phyloP scores from a whole-genome alignment of 2,888 invertebrate species.

The Dendrolimus pini region DNA sequence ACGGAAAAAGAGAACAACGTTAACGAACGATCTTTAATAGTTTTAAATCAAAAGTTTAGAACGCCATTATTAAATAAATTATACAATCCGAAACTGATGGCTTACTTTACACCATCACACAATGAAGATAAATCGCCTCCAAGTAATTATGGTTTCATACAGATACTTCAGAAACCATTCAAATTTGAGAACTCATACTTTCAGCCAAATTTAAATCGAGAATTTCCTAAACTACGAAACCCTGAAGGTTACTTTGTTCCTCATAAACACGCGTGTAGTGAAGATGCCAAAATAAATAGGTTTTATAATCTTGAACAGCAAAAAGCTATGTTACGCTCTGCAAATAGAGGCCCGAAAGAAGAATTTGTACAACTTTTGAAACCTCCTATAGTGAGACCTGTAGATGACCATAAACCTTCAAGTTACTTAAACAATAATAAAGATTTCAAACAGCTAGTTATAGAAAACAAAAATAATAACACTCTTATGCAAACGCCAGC shows the following conservation, averaged over 20 bases:
- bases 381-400: neutral
- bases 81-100: neutral
- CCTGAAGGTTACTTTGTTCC: neutral
- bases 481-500: neutral
- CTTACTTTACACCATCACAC: neutral
- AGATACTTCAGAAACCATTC: neutral
- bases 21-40: conserved; percentile 49
- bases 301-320: neutral
- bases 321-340: neutral
- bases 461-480: neutral
- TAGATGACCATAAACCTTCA: too few species aligned
- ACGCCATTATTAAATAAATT: conserved; percentile 12
- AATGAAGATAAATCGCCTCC: neutral
- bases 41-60: conserved; percentile 38
- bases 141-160: neutral
- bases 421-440: neutral
- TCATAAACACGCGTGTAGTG: neutral
- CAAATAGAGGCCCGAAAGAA: neutral
- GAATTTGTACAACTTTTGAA: neutral
- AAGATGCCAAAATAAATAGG: neutral
- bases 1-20: conserved; percentile 31
- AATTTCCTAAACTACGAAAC: neutral
- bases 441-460: neutral
- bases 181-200: neutral
- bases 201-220: neutral